A percentile compares a stretch with the other conserved stretches of the same genome.
Evolutionary conservation across 2,113 vertebrate species (phyloP).

Genomic region (Tinamus guttatus): DNA sequence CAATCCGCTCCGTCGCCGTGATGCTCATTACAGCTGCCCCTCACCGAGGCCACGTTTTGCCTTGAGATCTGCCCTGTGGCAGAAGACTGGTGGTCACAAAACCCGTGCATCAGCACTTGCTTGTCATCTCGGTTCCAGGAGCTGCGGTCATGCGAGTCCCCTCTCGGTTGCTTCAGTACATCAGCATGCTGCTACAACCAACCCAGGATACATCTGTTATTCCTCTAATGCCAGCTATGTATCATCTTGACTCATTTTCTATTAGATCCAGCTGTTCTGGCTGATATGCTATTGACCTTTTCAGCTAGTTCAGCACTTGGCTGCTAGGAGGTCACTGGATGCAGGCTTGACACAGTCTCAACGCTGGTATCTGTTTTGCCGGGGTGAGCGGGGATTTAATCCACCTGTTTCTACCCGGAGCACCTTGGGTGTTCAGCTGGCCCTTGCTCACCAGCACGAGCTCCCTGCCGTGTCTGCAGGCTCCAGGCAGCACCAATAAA

Average conservation of each 20-base stretch:
- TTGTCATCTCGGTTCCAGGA: conserved; percentile 7
- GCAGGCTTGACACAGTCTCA: neutral
- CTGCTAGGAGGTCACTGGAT: conserved; percentile 1
- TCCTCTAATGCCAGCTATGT: conserved; percentile 25
- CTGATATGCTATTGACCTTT: conserved; percentile 42
- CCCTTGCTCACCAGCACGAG: neutral
- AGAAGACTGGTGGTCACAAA: neutral
- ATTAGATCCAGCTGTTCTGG: conserved; percentile 62
- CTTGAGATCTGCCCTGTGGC: neutral
- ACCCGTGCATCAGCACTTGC: neutral
- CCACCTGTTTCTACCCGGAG: neutral
- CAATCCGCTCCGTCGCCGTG: neutral
- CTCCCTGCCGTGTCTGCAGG: neutral
- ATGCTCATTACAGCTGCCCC: neutral
- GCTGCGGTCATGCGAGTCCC: neutral
- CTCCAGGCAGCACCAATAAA: neutral
- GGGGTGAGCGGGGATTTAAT: neutral
- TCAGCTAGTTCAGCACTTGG: conserved; percentile 21
- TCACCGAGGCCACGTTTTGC: neutral
- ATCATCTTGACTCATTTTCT: conserved; percentile 12
- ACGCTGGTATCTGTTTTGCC: neutral
- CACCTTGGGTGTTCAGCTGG: conserved; percentile 36
- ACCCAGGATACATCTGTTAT: neutral
- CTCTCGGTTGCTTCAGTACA: conserved; percentile 39
- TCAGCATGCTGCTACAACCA: neutral